Evolutionary conservation across 1,140 invertebrate species (phyloP).

Genomic region (Zaprionus tsacasi): DNA sequence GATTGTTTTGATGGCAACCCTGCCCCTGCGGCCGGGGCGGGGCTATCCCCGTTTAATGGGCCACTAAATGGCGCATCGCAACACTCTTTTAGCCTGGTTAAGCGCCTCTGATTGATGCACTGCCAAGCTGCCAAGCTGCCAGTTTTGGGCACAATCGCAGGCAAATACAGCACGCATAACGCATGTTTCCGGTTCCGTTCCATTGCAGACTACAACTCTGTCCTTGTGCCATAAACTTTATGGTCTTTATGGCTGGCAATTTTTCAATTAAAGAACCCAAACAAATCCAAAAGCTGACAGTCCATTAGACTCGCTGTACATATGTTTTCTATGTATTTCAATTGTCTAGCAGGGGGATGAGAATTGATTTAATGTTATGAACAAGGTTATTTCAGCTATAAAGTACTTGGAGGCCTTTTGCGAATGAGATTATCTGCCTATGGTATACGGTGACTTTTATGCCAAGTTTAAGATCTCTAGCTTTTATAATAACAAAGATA

Average conservation of each 20-base stretch:
- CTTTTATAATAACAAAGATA: no score
- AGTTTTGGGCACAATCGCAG: constrained; percentile 11
- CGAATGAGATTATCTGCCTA: no score
- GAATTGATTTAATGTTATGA: background rate
- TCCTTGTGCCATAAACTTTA: background rate
- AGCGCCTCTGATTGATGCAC: constrained; percentile 65
- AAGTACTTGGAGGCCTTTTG: background rate
- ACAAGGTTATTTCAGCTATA: background rate
- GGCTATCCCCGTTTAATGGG: constrained; percentile 49
- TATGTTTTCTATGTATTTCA: background rate
- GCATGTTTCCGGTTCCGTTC: background rate
- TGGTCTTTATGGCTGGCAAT: background rate
- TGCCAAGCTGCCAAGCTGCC: constrained; percentile 23
- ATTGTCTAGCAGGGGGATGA: background rate
- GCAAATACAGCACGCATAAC: background rate
- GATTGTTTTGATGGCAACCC: constrained; percentile 47
- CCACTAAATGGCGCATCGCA: constrained; percentile 53
- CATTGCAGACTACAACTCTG: background rate
- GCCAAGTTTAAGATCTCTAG: no score
- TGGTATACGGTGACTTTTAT: no score
- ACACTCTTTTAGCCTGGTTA: constrained; percentile 20
- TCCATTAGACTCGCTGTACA: background rate
- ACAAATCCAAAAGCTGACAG: background rate
- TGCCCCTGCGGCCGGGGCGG: no score
- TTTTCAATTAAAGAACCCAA: background rate